Evolutionary conservation across 2,113 vertebrate genomes (phyloP), one percentile per base, ranked within the genome.

Genomic region (Apodemus speciosus): DNA sequence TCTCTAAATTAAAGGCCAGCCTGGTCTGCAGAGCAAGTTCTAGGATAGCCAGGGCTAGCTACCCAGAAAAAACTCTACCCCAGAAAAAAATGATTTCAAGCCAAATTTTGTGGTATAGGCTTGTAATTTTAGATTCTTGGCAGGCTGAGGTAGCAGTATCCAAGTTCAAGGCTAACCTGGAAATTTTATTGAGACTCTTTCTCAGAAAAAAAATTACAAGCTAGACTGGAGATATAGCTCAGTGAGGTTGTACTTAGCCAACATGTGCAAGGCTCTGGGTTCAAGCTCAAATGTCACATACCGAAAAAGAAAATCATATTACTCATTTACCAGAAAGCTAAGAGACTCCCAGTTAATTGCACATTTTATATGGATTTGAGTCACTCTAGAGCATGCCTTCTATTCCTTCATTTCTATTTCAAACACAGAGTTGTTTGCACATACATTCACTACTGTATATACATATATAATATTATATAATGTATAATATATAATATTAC

Each of bases 361-460:
- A 15, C 4, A 77, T 85, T 93, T 85, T 85, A 69, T 10, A 40
- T 35, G 25, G 16, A 85, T 76, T 62, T 69, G 62, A 71, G 25
- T 90, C 85, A 80, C 20, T 94, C 6, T 79, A 30, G n/a, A n/a
- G 6, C 84, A 58, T 90, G 1, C 72, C 80, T 95, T 53, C 25
- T 56, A 60, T 76, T n/a, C 69, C 68, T 15, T 83, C 53, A 6
- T 88, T 93, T 96, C 43, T 25, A 13, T 93, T 72, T 94, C 40
- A 80, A 32, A 15, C 2, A 93, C 56, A 40, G 35, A 30, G 51
- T 75, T 46, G 15, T 40, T 75, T 86, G 38, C 73, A 89, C 5
- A 71, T 15, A 62, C 68, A 76, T 60, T 87, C 14, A 46, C 75
- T 85, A 92, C n/a, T 84, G 86, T 56, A 56, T 56, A 56, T 53